Evolutionary conservation across 2,797 vertebrate genomes (phyloP), one percentile per base, ranked within the genome.

Genomic region (Danio kyathit): DNA sequence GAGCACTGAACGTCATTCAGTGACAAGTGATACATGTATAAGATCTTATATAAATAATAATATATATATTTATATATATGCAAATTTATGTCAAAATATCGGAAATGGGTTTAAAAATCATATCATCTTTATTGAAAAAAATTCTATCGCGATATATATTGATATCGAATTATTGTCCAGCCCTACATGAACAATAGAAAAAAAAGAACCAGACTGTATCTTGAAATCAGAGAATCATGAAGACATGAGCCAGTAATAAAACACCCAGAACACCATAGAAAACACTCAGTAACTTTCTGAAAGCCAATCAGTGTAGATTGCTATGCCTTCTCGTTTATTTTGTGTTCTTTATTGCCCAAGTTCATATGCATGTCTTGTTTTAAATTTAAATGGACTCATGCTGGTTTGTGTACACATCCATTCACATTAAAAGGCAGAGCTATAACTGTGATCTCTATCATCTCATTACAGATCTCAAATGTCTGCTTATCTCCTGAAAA

Each of bases 401-500:
- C 54, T 54, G 19, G 9, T 46, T 56, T 54, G 40, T 69, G 52
- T 40, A 17, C 59, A 38, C 16, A 17, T 14, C 44, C 40, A 41
- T 59, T 70, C 17, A 2, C 51, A 61, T 66, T 29, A 73, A 74
- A 83, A 76, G 21, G n/a, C 17, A 66, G 60, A 7, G 69, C 9
- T 60, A 4, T 41, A 21, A 41, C 59, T 17, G 44, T 21, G 56
- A 69, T 67, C 38, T 44, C 11, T 69, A 38, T 71, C 43, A 0
- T 61, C n/a, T 83, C 63, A 63, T 83, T 81, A 73, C 46, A 49
- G n/a, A 76, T 63, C 40, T 59, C 2, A 63, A 79, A 54, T 49
- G 59, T 65, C 67, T 79, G 43, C 81, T 83, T 79, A 83, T 86
- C 61, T 54, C 14, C 38, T 17, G 17, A 9, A 38, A 7, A 77